These are phyloP conservation scores for Pristionchus pacificus DNA, from an alignment of 1,140 invertebrate genomes.

Conservation along the genomic window DNA sequence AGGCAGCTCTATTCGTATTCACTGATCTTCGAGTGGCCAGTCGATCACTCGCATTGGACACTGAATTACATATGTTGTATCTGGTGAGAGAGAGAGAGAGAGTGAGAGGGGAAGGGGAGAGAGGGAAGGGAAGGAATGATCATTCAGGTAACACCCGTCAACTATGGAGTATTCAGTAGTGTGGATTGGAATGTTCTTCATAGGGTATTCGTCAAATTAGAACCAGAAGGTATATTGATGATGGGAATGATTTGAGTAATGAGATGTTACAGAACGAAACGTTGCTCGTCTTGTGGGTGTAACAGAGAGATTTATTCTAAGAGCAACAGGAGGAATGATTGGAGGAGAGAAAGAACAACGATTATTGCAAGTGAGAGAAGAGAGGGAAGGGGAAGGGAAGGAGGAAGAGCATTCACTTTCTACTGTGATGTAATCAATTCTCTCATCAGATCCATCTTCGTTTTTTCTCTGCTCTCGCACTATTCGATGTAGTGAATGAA, in stretches of 20 bases:
- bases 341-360: no score
- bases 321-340: no score
- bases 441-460: constrained; percentile 63
- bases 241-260: no score
- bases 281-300: no score
- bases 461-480: constrained; percentile 84
- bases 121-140: no score
- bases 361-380: not conserved
- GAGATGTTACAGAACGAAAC: no score
- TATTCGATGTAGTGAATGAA: constrained; percentile 90
- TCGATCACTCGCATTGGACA: constrained; percentile 83
- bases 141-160: constrained; percentile 41
- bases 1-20: constrained; percentile 81
- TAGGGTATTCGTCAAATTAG: constrained; percentile 76
- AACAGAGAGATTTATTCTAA: no score
- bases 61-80: constrained; percentile 90
- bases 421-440: no score
- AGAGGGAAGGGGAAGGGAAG: not conserved
- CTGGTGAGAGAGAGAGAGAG: no score
- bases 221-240: no score
- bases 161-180: constrained; percentile 25
- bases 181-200: constrained; percentile 80
- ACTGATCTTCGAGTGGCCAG: constrained; percentile 83
- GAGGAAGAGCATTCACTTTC: constrained; percentile 36
- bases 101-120: no score